Percentiles rank a stretch among this genome's conserved stretches.
phyloP scores from a whole-genome alignment of 2,888 invertebrate species.

The Blera fallax region DNA sequence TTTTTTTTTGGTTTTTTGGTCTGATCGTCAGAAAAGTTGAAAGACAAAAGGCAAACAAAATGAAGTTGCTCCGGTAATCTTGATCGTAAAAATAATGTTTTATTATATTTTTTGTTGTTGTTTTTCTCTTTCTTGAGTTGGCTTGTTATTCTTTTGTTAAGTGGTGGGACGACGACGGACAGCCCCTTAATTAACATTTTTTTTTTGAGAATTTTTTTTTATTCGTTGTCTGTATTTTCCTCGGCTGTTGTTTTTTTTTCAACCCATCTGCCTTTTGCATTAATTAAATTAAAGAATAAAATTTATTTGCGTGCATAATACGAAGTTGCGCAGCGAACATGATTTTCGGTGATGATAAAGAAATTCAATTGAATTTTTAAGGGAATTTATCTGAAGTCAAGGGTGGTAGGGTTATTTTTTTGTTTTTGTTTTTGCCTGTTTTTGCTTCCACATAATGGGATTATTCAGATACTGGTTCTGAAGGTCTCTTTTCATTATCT shows the following conservation, averaged over 20 bases:
- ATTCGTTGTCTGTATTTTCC: background rate
- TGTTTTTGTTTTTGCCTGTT: background rate
- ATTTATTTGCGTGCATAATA: constrained; percentile 20
- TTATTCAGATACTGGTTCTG: background rate
- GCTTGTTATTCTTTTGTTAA: constrained; percentile 34
- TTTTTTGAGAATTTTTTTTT: constrained; percentile 28
- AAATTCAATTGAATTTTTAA: constrained; percentile 6
- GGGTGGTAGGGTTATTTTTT: background rate
- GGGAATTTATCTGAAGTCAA: background rate
- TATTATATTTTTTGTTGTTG: constrained; percentile 15
- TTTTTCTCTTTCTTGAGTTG: background rate
- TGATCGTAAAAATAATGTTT: constrained; percentile 42
- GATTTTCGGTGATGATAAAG: background rate
- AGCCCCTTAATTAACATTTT: constrained; percentile 57
- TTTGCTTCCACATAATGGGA: background rate
- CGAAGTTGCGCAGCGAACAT: background rate
- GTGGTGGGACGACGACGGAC: constrained; percentile 30
- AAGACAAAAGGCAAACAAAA: constrained; percentile 28
- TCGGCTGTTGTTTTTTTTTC: background rate
- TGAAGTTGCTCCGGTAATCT: constrained; percentile 55
- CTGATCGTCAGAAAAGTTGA: background rate
- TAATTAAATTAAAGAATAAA: constrained; percentile 38
- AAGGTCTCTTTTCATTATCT: background rate
- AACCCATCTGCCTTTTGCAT: constrained; percentile 32
- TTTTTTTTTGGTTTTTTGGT: background rate